Percentiles rank a stretch among this genome's conserved stretches.
Conservation (phyloP, 2,888 invertebrate species). For the Tinea pellionella region DNA sequence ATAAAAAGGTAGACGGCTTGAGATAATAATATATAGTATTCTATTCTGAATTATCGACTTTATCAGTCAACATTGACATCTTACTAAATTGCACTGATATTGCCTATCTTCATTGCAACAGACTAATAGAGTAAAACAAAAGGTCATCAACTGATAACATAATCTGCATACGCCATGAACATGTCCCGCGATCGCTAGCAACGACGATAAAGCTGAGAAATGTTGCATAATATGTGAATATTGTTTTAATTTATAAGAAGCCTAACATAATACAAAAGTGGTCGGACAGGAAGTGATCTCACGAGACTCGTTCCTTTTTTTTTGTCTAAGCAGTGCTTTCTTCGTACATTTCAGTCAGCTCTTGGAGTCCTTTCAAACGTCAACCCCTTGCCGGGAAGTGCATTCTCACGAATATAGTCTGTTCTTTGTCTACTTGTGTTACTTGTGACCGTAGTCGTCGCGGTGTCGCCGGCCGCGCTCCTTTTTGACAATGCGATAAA, state of each 20-base stretch:
- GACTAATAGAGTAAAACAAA: slow-evolving; percentile 7
- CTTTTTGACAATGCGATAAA: neutral
- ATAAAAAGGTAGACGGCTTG: neutral
- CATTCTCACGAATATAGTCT: slow-evolving; percentile 9
- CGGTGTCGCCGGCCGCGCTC: slow-evolving; percentile 6
- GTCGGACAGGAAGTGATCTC: slow-evolving; percentile 9
- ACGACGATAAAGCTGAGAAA: neutral
- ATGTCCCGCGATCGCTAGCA: neutral
- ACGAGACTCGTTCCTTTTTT: slow-evolving; percentile 6
- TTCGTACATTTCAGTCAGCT: neutral
- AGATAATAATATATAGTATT: neutral
- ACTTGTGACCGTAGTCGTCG: neutral
- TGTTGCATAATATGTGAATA: neutral
- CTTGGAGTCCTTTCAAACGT: slow-evolving; percentile 5
- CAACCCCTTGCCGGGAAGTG: slow-evolving; percentile 4
- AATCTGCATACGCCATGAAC: neutral
- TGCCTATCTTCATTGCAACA: slow-evolving; percentile 1
- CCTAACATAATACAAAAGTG: neutral
- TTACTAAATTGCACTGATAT: neutral
- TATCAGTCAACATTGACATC: neutral
- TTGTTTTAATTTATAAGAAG: neutral
- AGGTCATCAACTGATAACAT: slow-evolving; percentile 11
- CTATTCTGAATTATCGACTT: neutral
- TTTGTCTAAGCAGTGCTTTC: slow-evolving; percentile 4
- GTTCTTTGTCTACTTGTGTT: neutral